Evolutionary conservation across 2,113 vertebrate species (phyloP), one percentile per base, ranked within the genome.

Genomic region (Paraplagusia blochii): DNA sequence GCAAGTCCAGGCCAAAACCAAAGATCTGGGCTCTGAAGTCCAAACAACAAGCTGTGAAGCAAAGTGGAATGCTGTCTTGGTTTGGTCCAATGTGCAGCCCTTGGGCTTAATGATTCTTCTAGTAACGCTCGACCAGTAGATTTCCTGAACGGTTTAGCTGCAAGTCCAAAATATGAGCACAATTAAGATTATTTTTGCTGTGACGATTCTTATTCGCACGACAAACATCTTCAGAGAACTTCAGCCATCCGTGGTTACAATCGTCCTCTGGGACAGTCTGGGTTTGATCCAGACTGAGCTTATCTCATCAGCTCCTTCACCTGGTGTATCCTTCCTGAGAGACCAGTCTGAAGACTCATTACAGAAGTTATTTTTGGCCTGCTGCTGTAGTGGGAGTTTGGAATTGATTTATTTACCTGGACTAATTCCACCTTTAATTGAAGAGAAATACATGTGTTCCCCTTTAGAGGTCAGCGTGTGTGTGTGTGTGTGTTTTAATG

Each of bases 361-460:
- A 19, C 64, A 57, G 11, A 51, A 22, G 69, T 68, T 52, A 76
- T 85, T 85, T 82, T 88, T 84, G 55, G 62, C 40, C 18, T 33
- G 6, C 56, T 42, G 3, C 34, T 50, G 46, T 16, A 9, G 51
- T 75, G 69, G 72, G 74, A 74, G 68, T 66, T 58, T 80, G 68
- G 70, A 85, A 64, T 53, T 59, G 47, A 66, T 56, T 67, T 76
- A 72, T 84, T 81, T 77, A 74, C 63, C 66, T 75, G 77, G 73
- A 76, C 56, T 35, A 53, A 59, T 35, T 63, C 70, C 79, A 72
- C 56, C 58, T 65, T 66, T 47, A 76, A 53, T 51, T 61, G 51
- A 85, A 14, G 63, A 81, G 58, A 83, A 79, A 74, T 76, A 56
- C 82, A 82, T 61, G 64, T 85, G 84, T 59, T 53, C 40, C 48